Conservation (phyloP, 2,797 vertebrate species). For the Rallus crepitans region DNA sequence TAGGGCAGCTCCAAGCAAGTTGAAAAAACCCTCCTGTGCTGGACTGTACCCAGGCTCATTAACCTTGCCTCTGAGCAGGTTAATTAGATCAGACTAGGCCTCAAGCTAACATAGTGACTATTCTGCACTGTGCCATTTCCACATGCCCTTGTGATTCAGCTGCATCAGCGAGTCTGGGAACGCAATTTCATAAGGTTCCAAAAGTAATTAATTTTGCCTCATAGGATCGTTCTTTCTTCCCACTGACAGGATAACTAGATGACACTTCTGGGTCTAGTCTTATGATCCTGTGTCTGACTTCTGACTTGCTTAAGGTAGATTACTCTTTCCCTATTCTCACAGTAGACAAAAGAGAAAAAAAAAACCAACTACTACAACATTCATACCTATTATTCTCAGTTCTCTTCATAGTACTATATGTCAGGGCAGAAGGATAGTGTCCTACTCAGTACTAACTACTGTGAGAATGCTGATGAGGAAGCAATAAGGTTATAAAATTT, state of each 20-base stretch:
- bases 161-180: background rate
- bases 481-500: background rate
- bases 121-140: background rate
- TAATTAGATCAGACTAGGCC: slow-evolving; percentile 45
- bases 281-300: background rate
- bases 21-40: background rate
- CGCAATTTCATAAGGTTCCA: background rate
- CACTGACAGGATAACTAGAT: background rate
- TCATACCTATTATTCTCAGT: background rate
- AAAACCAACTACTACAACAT: background rate
- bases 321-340: background rate
- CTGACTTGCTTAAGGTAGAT: background rate
- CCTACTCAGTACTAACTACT: background rate
- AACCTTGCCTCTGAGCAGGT: slow-evolving; percentile 32
- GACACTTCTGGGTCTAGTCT: background rate
- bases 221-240: background rate
- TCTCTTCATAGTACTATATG: background rate
- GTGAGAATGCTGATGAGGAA: background rate
- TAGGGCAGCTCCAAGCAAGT: background rate
- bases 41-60: background rate
- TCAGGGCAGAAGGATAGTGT: background rate
- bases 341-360: background rate
- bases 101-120: background rate
- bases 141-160: background rate
- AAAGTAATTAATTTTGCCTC: background rate